These are phyloP conservation scores for Coptodon bakossiorum DNA, from an alignment of 2,113 vertebrate species.

Conservation along the genomic window DNA sequence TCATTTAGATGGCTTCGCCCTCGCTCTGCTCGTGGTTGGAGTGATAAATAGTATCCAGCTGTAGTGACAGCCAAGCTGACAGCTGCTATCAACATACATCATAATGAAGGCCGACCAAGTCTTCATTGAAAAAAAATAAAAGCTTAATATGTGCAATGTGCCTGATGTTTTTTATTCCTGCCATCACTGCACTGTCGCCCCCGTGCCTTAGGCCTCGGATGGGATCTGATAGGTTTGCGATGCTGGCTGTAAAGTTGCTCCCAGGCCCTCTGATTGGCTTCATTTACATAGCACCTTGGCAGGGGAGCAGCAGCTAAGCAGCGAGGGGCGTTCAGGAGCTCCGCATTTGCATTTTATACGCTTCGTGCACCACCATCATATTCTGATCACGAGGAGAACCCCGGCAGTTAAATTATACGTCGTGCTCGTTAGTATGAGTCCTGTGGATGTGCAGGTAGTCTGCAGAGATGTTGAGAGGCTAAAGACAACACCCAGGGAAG, in stretches of 20 bases:
- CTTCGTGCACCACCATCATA: not conserved
- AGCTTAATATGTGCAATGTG: not conserved
- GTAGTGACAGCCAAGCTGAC: not conserved
- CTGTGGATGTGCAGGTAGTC: not conserved
- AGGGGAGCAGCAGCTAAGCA: not conserved
- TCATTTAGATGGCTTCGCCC: not conserved
- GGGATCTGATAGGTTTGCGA: not conserved
- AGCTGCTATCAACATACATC: not conserved
- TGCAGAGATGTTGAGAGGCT: not conserved
- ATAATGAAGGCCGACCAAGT: not conserved
- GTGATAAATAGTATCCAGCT: not conserved
- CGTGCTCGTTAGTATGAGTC: not conserved
- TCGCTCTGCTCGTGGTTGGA: not conserved
- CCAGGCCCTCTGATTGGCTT: constrained; percentile 17
- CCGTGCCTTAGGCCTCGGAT: not conserved
- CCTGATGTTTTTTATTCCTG: not conserved
- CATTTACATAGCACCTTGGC: constrained; percentile 14
- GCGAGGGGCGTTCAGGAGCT: not conserved
- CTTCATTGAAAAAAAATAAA: not conserved
- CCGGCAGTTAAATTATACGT: not conserved
- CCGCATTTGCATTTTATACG: constrained; percentile 2
- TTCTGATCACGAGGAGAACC: not conserved
- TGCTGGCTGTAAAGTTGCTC: not conserved
- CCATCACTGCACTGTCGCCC: not conserved
- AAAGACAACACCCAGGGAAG: not conserved